Percentiles rank a stretch among this genome's conserved stretches.
phyloP scores from a whole-genome alignment of 2,888 invertebrate genomes.

The Gerris lacustris region DNA sequence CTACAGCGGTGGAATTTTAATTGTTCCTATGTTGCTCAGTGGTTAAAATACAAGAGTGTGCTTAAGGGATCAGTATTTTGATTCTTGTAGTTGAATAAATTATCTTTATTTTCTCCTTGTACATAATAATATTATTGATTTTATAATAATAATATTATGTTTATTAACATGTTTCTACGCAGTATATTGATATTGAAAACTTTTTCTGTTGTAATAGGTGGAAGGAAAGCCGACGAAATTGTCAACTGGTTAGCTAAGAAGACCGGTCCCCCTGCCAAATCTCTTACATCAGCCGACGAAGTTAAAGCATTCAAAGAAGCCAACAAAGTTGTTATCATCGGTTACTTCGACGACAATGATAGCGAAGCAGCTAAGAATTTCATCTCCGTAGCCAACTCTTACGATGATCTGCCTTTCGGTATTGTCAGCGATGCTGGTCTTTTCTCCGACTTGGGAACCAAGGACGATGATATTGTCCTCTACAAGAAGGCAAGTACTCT shows the following conservation, averaged over 20 bases:
- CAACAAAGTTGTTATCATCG: conserved; percentile 71
- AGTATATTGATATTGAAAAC: no score
- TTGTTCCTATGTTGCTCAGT: no score
- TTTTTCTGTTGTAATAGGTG: conserved; percentile 45
- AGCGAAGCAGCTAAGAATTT: conserved; percentile 72
- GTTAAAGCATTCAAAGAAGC: conserved; percentile 70
- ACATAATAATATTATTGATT: no score
- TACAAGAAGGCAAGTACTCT: conserved; percentile 68
- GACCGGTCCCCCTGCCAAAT: conserved; percentile 87
- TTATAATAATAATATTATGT: no score
- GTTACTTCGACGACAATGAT: conserved; percentile 77
- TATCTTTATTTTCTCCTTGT: no score
- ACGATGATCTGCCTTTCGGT: conserved; percentile 83
- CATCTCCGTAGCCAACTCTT: conserved; percentile 60
- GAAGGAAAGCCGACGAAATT: conserved; percentile 83
- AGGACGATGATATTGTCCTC: conserved; percentile 66
- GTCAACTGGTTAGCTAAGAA: conserved; percentile 91
- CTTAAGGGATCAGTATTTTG: no score
- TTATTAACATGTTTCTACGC: no score
- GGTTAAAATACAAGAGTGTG: no score
- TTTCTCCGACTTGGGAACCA: conserved; percentile 63
- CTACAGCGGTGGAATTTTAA: no score
- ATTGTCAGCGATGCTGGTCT: conserved; percentile 68
- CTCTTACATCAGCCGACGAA: conserved; percentile 62
- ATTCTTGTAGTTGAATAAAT: no score